These are phyloP conservation scores for Homarus gammarus DNA, from an alignment of 2,888 invertebrate genomes.

Conservation along the genomic window DNA sequence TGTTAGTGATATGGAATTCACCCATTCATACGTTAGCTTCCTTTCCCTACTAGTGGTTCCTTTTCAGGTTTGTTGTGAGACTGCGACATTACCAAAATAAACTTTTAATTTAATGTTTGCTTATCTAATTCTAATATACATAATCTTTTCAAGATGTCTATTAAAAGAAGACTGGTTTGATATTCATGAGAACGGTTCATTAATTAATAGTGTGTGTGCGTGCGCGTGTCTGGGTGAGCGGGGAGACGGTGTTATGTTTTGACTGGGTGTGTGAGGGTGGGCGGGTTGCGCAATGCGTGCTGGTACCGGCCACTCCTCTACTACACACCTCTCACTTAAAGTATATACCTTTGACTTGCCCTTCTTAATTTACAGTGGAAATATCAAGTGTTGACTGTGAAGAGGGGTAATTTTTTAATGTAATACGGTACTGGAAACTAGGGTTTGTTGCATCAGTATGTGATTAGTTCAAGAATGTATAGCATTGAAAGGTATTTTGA, in stretches of 20 bases:
- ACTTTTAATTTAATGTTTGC: background rate
- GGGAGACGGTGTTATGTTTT: constrained; percentile 21
- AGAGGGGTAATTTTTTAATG: too few relatives aligned
- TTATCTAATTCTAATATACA: constrained; percentile 13
- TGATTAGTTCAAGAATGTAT: too few relatives aligned
- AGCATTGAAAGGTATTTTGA: too few relatives aligned
- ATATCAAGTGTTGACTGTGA: too few relatives aligned
- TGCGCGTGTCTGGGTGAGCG: constrained; percentile 35
- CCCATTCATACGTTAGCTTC: constrained; percentile 36
- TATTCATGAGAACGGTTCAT: too few relatives aligned
- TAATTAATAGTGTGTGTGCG: background rate
- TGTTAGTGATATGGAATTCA: background rate
- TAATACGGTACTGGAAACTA: too few relatives aligned
- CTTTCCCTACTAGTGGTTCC: constrained; percentile 3
- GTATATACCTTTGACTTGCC: too few relatives aligned
- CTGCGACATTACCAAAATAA: constrained; percentile 1
- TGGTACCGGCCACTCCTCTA: constrained; percentile 25
- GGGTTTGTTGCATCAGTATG: too few relatives aligned
- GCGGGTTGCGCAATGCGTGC: constrained; percentile 62
- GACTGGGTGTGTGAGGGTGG: constrained; percentile 25
- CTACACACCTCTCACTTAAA: too few relatives aligned
- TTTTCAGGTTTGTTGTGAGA: background rate
- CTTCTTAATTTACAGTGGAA: too few relatives aligned
- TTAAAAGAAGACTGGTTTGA: too few relatives aligned
- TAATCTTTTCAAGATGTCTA: background rate